phyloP scores from a whole-genome alignment of 2,888 invertebrate species.

The Trichopria drosophilae region DNA sequence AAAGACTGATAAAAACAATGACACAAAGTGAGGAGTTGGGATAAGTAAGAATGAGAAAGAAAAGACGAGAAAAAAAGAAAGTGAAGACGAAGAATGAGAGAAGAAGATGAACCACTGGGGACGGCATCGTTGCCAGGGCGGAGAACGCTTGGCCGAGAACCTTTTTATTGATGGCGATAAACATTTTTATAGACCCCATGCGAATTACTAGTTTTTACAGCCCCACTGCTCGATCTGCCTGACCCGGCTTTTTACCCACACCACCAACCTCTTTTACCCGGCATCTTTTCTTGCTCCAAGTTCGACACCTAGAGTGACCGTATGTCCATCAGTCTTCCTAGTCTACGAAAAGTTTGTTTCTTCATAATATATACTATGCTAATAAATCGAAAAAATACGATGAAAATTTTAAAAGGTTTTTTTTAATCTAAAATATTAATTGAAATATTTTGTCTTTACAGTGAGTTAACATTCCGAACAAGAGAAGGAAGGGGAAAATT shows the following conservation, averaged over 20 bases:
- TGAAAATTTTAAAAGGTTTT: no score
- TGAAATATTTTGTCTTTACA: no score
- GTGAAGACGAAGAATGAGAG: constrained; percentile 19
- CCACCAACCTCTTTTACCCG: no score
- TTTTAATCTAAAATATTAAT: no score
- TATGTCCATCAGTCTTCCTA: no score
- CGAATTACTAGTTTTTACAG: constrained; percentile 55
- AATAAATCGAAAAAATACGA: no score
- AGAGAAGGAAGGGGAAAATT: no score
- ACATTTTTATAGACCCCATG: constrained; percentile 56
- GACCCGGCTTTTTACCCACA: constrained; percentile 20
- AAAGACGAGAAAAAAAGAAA: constrained; percentile 23
- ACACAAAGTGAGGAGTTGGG: constrained; percentile 6
- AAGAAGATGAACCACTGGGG: constrained; percentile 30
- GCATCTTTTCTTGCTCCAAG: no score
- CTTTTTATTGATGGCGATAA: constrained; percentile 56
- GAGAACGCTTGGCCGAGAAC: constrained; percentile 33
- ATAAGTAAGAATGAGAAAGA: constrained; percentile 20
- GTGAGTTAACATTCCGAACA: no score
- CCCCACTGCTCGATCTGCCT: constrained; percentile 32
- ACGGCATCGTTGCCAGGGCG: constrained; percentile 33
- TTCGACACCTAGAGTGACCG: no score
- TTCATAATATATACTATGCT: no score
- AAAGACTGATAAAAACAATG: constrained; percentile 15
- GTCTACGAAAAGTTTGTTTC: no score